Conservation (phyloP, 23 tunicate genomes). For the Botrylloides violaceus region DNA sequence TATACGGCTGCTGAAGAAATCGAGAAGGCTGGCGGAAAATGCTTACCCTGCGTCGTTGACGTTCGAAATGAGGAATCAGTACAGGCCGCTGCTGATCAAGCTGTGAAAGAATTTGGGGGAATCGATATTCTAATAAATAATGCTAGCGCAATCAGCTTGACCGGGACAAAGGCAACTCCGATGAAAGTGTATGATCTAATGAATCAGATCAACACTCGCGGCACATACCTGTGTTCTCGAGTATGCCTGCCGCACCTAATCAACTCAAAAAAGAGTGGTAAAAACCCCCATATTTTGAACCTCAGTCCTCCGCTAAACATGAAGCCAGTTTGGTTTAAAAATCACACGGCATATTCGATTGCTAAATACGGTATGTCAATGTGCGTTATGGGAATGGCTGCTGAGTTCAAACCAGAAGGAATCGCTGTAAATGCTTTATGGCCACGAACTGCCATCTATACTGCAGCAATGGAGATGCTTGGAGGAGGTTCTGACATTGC, state of each 20-base stretch:
- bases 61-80: constrained; percentile 81
- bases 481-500: constrained; percentile 76
- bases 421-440: constrained; percentile 96
- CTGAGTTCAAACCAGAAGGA: constrained; percentile 61
- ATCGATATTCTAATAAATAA: constrained; percentile 94
- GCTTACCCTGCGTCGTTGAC: constrained; percentile 93
- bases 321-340: constrained; percentile 92
- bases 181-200: constrained; percentile 96
- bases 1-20: constrained; percentile 99
- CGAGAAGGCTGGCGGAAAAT: constrained; percentile 94
- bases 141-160: constrained; percentile 95
- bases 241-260: constrained; percentile 81
- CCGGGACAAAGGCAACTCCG: constrained; percentile 76
- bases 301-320: constrained; percentile 92
- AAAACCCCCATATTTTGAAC: constrained; percentile 93
- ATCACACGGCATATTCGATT: constrained; percentile 90
- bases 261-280: constrained; percentile 68
- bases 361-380: constrained; percentile 98
- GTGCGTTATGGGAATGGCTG: constrained; percentile 98
- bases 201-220: constrained; percentile 94
- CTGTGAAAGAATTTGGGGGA: constrained; percentile 93
- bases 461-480: constrained; percentile 96
- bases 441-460: constrained; percentile 93
- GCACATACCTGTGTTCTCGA: constrained; percentile 83
- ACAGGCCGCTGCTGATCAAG: constrained; percentile 64